Evolutionary conservation across 2,888 invertebrate species (phyloP).

Genomic region (Acleris laterana): DNA sequence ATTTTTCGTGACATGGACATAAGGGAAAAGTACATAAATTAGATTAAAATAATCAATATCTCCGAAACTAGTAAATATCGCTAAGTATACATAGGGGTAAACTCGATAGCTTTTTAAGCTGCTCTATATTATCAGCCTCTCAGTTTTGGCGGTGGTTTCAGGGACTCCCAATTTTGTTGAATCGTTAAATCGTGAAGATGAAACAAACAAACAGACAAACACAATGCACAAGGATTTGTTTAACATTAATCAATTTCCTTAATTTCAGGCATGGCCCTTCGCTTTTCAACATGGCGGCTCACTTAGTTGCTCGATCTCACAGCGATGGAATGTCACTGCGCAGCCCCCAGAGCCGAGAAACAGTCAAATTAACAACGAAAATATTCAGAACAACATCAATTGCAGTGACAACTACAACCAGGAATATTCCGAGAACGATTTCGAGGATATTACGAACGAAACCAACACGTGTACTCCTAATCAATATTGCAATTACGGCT

Average conservation of each 20-base stretch:
- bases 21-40: no score
- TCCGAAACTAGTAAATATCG: no score
- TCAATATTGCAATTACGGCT: slow-evolving; percentile 73
- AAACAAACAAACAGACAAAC: no score
- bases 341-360: slow-evolving; percentile 49
- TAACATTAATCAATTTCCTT: slow-evolving; percentile 15
- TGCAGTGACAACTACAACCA: slow-evolving; percentile 57
- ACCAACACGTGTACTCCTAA: slow-evolving; percentile 49
- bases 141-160: no score
- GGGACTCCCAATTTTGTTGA: no score
- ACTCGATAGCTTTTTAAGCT: no score
- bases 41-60: no score
- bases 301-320: slow-evolving; percentile 75
- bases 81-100: no score
- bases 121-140: no score
- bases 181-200: no score
- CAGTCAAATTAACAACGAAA: slow-evolving; percentile 45
- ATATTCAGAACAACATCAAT: slow-evolving; percentile 39
- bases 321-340: slow-evolving; percentile 70
- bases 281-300: slow-evolving; percentile 88
- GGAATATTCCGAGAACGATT: slow-evolving; percentile 72
- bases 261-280: slow-evolving; percentile 92
- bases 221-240: no score
- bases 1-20: no score
- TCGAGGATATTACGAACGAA: slow-evolving; percentile 65